Evolutionary conservation across 2,113 vertebrate genomes (phyloP), one percentile per base, ranked within the genome.

Genomic region (Lamprotornis superbus): DNA sequence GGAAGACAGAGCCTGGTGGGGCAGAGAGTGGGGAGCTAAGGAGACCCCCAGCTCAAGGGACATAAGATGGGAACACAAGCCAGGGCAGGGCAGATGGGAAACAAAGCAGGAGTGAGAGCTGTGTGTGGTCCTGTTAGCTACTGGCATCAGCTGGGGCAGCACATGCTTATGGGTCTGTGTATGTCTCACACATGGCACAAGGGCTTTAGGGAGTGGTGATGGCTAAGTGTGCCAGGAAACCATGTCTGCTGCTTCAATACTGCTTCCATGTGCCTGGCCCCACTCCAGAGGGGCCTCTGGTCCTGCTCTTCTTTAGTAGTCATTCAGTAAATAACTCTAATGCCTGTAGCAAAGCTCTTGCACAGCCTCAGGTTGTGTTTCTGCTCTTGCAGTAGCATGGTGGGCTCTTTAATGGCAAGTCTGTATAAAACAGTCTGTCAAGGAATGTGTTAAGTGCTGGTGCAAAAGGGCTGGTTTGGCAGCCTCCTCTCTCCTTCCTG

Each of bases 321-420:
- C 92, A 57, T 78, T 96, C 65, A 95, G 96, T 96, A 97, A 96
- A 94, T 95, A 95, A 85, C 63, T 80, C 67, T 89, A 96, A 95
- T 79, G 89, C 83, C 91, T 46, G 0, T 35, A 92, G 86, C 93
- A 56, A 93, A 94, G 85, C 77, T 42, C 86, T 81, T 87, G 74
- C 39, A 20, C 64, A 83, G 90, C 55, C 44, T 91, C 71, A 68
- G 90, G 76, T 75, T 90, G 83, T 3, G 9, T 93, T 90, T 87
- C 83, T 0, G 10, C 90, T 96, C 60, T 75, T 81, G 69, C 80
- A 89, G 90, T 56, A 89, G 90, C 65, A 1, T 60, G 57, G 57
- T 50, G 76, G 65, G 80, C 90, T 96, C 55, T 88, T 40, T 46
- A 68, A 84, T 75, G 57, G 73, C 40, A 77, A 92, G 71, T 88